Base-by-base conservation (phyloP, 2,888 invertebrate genomes). In the Stictocephala bisonia region DNA sequence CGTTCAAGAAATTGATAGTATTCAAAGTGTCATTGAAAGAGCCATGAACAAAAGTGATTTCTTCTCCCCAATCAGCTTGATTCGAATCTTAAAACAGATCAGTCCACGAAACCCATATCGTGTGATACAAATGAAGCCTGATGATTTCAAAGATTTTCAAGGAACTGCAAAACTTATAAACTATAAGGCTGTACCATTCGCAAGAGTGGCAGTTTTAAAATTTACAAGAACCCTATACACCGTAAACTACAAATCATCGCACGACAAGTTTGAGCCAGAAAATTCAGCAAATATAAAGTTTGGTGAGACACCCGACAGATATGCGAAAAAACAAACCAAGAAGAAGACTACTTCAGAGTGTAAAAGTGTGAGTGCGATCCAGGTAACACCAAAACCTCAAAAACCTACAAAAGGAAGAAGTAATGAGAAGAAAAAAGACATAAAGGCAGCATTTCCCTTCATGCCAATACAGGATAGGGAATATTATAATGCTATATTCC, bases 101-200 rank as follows among this genome's bases (percentile, higher is more conserved):
- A 66, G 40, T 13, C 50, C 22, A 18, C 27, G 40, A 40, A 72
- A 72, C 29, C 66, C 67, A 6, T 66, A 72, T 35, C 18, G 51
- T 9, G 40, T 72, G 1, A 72, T 72, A 2, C 72, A 67, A 29
- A 66, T 72, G 51, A 27, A 56, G 40, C 64, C 53, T 35, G 26
- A 29, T 24, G 72, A 72, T 31, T 67, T 72, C 24, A 66, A 72
- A 26, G 44, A 72, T 27, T 71, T 29, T 64, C 7, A 18, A 71
- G 22, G 29, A 4, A 48, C 60, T n/a, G 60, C 71, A 26, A 64
- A 71, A 40, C 71, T 71, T 22, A 15, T 71, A 18, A 71, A 71
- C 27, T 71, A 71, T 41, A 71, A 31, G 50, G 26, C 60, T 20
- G 35, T 71, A 26, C 71, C 60, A 15, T 71, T 31, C 29, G 29